Evolutionary conservation across 1,140 invertebrate genomes (phyloP).

Genomic region (Samia ricini): DNA sequence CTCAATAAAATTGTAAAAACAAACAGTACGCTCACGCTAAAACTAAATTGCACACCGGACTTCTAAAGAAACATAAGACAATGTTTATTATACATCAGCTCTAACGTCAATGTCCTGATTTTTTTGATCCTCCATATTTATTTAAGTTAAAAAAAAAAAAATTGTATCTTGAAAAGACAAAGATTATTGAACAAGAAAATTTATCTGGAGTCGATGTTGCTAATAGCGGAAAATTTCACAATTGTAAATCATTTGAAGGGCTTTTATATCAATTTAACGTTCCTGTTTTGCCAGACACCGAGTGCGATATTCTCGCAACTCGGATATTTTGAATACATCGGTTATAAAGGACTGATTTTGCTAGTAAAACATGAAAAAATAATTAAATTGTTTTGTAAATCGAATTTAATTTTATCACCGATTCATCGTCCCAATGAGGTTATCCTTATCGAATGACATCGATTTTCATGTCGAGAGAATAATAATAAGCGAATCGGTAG

Average conservation of each 20-base stretch:
- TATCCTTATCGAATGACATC: neutral
- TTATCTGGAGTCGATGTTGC: too few species aligned
- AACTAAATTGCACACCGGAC: neutral
- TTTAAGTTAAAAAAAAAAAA: neutral
- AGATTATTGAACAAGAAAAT: too few species aligned
- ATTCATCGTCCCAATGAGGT: neutral
- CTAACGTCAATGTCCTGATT: conserved; percentile 10
- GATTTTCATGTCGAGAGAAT: neutral
- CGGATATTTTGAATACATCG: neutral
- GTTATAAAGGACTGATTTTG: neutral
- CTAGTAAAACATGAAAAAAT: neutral
- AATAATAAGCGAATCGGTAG: conserved; percentile 10
- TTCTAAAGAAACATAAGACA: conserved; percentile 1
- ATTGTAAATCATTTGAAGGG: conserved; percentile 7
- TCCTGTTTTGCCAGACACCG: neutral
- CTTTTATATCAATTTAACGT: conserved; percentile 7
- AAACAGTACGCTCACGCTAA: conserved; percentile 6
- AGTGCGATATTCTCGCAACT: neutral
- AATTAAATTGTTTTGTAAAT: neutral
- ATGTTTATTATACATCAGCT: conserved; percentile 5
- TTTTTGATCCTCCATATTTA: conserved; percentile 5
- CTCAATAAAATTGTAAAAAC: conserved; percentile 8
- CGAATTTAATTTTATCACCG: neutral
- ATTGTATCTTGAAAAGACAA: too few species aligned
- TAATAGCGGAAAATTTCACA: neutral